A percentile compares a stretch with the other conserved stretches of the same genome.
These are phyloP conservation scores for Callospermophilus lateralis DNA, from an alignment of 2,113 vertebrate species.

Conservation along the genomic window DNA sequence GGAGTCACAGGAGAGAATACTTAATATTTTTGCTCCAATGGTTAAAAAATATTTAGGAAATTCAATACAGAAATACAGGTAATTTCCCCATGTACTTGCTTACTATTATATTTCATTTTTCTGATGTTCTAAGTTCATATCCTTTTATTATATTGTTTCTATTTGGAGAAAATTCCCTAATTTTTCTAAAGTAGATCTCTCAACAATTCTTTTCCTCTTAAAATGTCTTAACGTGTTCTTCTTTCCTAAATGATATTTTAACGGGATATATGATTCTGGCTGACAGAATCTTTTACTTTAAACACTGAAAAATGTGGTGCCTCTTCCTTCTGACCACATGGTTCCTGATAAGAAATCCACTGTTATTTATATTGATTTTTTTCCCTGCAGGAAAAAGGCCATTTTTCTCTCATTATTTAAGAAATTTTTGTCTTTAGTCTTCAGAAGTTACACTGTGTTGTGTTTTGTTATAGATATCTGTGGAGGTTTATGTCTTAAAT, in stretches of 20 bases:
- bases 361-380: neutral
- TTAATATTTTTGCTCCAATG: neutral
- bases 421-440: neutral
- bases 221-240: neutral
- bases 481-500: neutral
- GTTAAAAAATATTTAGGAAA: neutral
- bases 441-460: neutral
- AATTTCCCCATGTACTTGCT: neutral
- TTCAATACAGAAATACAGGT: neutral
- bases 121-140: neutral
- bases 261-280: neutral
- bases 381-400: neutral
- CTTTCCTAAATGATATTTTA: neutral
- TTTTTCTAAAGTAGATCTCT: neutral
- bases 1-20: neutral
- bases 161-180: neutral
- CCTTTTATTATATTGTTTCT: neutral
- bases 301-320: neutral
- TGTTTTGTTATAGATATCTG: neutral
- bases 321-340: neutral
- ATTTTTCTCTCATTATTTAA: neutral
- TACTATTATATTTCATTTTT: neutral
- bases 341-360: neutral
- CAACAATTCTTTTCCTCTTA: neutral
- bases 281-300: neutral